Evolutionary conservation across 2,113 vertebrate species (phyloP).

Genomic region (Dicaeum eximium): DNA sequence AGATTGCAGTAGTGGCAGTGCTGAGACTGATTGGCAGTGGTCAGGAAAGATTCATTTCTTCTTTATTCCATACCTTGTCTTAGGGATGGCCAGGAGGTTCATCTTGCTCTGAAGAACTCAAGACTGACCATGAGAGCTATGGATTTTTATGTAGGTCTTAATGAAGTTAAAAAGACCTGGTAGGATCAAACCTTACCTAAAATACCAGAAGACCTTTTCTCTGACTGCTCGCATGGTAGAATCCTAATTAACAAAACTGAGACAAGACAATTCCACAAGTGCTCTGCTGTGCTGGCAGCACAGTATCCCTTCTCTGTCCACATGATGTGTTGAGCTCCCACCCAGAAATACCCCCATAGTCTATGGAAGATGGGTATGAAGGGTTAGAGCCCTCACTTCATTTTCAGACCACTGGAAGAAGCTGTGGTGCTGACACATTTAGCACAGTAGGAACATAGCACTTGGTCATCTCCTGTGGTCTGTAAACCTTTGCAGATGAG

Average conservation of each 20-base stretch:
- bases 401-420: not conserved
- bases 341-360: not conserved
- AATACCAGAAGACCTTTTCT: not conserved
- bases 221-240: not conserved
- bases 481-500: not conserved
- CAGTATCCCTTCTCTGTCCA: not conserved
- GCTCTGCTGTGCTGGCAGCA: not conserved
- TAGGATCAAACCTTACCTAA: not conserved
- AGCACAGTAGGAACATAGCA: rapidly evolving
- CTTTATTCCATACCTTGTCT: not conserved
- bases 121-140: not conserved
- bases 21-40: not conserved
- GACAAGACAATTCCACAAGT: not conserved
- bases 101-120: not conserved
- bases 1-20: not conserved
- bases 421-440: not conserved
- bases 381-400: not conserved
- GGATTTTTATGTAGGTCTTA: not conserved
- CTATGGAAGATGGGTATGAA: not conserved
- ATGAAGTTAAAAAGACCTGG: not conserved
- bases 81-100: not conserved
- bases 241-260: not conserved
- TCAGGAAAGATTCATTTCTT: not conserved
- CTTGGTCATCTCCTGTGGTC: not conserved
- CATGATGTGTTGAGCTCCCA: not conserved